A percentile compares a stretch with the other conserved stretches of the same genome.
phyloP scores from a whole-genome alignment of 2,797 vertebrate species.

The Babyrousa celebensis region DNA sequence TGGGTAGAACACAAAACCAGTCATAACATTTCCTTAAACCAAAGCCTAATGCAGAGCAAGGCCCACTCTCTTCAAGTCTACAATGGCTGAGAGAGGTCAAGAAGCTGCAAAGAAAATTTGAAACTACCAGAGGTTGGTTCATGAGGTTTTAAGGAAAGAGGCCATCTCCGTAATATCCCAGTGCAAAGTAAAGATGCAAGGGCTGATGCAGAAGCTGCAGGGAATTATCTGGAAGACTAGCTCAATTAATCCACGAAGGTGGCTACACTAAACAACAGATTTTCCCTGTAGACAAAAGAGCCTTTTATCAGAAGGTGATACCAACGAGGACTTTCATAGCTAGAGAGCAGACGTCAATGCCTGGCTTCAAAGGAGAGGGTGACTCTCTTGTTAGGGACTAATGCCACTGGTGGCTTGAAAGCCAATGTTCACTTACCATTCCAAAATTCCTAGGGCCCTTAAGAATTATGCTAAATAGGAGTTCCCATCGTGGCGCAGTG shows the following conservation, averaged over 20 bases:
- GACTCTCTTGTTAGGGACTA: background rate
- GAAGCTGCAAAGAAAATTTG: background rate
- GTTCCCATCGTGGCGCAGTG: too few species aligned
- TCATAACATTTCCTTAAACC: background rate
- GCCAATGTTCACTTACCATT: background rate
- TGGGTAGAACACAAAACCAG: background rate
- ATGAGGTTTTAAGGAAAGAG: background rate
- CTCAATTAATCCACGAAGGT: background rate
- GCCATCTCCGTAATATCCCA: background rate
- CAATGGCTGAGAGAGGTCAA: background rate
- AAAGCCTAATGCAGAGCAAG: background rate
- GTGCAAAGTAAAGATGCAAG: background rate
- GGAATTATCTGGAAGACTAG: background rate
- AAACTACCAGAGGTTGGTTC: background rate
- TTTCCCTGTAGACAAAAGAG: background rate
- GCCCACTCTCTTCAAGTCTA: background rate
- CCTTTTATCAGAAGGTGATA: background rate
- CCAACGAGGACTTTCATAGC: background rate
- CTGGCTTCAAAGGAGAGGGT: background rate
- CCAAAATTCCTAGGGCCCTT: background rate
- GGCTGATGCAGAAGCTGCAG: background rate
- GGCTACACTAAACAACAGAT: background rate
- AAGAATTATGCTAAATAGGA: background rate
- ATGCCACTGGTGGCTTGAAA: background rate
- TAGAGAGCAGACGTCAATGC: background rate